Percentiles rank a stretch among this genome's conserved stretches.
These are phyloP conservation scores for Squalus acanthias DNA, from an alignment of 2,797 vertebrate species.

Conservation along the genomic window DNA sequence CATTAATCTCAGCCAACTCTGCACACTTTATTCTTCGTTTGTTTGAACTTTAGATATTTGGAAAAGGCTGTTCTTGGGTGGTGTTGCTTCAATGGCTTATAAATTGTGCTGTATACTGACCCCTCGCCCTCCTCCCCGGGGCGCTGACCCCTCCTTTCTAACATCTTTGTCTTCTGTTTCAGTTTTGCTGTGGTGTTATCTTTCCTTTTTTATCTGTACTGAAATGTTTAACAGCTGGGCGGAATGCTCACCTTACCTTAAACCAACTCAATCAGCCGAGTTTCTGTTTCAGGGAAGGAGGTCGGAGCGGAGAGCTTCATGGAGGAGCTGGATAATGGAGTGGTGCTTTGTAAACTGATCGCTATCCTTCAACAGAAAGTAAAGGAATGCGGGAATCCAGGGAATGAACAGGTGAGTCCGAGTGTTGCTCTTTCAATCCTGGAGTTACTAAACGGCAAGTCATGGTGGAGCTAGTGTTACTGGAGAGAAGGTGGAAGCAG, in stretches of 20 bases:
- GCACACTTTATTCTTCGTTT: too few relatives aligned
- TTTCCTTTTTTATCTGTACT: too few relatives aligned
- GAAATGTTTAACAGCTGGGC: too few relatives aligned
- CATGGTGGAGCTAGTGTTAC: not conserved
- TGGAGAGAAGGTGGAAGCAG: not conserved
- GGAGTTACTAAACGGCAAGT: not conserved
- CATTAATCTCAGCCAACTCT: too few relatives aligned
- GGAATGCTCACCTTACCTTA: not conserved
- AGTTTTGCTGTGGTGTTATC: not conserved
- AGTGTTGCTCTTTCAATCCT: not conserved
- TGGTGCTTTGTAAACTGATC: constrained; percentile 78
- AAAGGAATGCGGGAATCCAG: constrained; percentile 62
- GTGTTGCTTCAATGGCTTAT: too few relatives aligned
- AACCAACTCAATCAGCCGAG: not conserved
- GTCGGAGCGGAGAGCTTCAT: constrained; percentile 77
- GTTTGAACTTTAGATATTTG: too few relatives aligned
- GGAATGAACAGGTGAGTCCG: constrained; percentile 66
- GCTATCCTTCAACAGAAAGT: constrained; percentile 75
- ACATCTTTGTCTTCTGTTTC: not conserved
- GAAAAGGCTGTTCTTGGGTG: too few relatives aligned
- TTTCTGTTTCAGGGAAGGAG: constrained; percentile 62
- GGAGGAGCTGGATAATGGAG: constrained; percentile 88
- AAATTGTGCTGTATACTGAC: not conserved
- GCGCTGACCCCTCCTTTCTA: too few relatives aligned
- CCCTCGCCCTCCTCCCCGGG: not conserved